Evolutionary conservation across 2,113 vertebrate species (phyloP).

Genomic region (Garra rufa): DNA sequence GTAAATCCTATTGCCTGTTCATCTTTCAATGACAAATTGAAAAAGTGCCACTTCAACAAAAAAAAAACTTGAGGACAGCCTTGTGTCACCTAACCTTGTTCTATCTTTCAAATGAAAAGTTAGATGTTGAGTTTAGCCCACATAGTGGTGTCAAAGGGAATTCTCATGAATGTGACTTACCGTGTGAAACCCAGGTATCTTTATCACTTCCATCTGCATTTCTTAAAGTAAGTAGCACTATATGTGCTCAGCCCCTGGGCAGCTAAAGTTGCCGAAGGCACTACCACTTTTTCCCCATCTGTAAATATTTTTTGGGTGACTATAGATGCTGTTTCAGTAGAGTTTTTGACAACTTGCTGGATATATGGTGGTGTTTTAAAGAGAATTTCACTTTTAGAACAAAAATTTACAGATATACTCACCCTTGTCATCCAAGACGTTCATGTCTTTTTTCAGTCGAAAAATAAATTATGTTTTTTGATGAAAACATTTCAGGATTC

Average conservation of each 20-base stretch:
- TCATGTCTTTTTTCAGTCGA: too few species aligned
- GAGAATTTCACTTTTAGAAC: too few species aligned
- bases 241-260: slow-evolving; percentile 37
- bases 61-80: too few species aligned
- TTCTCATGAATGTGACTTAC: neutral
- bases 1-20: neutral
- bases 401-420: too few species aligned
- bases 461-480: too few species aligned
- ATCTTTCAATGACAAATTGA: neutral
- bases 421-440: too few species aligned
- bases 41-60: neutral
- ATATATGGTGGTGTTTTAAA: neutral
- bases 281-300: neutral
- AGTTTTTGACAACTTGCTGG: neutral
- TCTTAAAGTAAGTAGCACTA: slow-evolving; percentile 64
- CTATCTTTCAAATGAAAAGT: neutral
- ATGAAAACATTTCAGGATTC: too few species aligned
- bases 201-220: neutral
- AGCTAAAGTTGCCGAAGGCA: neutral
- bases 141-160: neutral
- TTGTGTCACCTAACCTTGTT: neutral
- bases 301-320: neutral
- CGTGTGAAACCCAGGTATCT: neutral
- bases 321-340: neutral
- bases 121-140: neutral